phyloP scores from a whole-genome alignment of 2,113 vertebrate species.

The Carassius auratus region DNA sequence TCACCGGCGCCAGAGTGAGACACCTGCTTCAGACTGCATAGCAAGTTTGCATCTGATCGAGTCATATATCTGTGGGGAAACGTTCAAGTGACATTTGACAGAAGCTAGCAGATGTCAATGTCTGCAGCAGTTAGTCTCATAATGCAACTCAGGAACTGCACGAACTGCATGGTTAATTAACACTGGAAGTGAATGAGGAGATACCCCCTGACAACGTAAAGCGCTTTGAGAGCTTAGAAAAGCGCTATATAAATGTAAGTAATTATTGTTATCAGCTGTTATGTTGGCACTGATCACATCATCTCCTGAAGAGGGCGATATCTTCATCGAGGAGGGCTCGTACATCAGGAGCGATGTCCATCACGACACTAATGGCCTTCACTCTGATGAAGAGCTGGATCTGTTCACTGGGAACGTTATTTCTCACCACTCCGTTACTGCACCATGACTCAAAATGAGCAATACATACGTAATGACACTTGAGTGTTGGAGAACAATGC shows the following conservation, averaged over 20 bases:
- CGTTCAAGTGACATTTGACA: neutral
- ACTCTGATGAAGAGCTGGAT: slow-evolving; percentile 85
- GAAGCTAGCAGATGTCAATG: neutral
- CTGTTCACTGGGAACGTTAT: slow-evolving; percentile 83
- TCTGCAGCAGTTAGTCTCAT: neutral
- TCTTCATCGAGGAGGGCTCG: slow-evolving; percentile 68
- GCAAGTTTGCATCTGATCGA: neutral
- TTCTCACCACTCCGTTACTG: neutral
- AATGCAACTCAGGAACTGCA: too few relatives aligned
- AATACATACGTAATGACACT: neutral
- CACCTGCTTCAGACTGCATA: neutral
- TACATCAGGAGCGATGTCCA: slow-evolving; percentile 43
- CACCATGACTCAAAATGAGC: neutral
- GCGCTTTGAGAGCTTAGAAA: too few relatives aligned
- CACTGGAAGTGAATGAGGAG: too few relatives aligned
- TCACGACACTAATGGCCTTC: slow-evolving; percentile 84
- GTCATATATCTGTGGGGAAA: too few relatives aligned
- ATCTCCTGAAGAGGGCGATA: slow-evolving; percentile 63
- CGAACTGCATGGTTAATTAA: neutral
- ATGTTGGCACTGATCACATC: slow-evolving; percentile 39
- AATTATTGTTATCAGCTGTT: neutral
- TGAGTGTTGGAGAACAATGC: neutral
- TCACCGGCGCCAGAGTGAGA: slow-evolving; percentile 75
- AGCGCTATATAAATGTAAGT: too few relatives aligned
- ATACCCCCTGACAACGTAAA: too few relatives aligned